Evolutionary conservation across 2,888 invertebrate genomes (phyloP).

Genomic region (Apoderus coryli): DNA sequence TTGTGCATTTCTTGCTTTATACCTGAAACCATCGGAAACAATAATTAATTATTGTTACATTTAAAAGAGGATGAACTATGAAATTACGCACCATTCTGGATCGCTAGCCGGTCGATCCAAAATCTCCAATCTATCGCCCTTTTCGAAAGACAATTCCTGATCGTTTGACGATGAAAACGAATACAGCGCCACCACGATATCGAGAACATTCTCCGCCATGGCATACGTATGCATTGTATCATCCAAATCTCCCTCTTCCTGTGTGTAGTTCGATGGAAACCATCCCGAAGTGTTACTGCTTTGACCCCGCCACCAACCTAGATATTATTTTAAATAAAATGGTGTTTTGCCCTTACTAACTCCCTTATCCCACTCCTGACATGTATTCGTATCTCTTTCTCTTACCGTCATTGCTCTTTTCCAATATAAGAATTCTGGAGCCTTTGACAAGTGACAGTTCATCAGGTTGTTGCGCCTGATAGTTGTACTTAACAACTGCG

Average conservation of each 20-base stretch:
- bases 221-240: constrained; percentile 84
- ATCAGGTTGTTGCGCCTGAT: constrained; percentile 89
- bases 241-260: constrained; percentile 75
- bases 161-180: constrained; percentile 88
- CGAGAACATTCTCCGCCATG: constrained; percentile 89
- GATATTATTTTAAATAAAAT: constrained; percentile 12
- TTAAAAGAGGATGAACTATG: background rate
- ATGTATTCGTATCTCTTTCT: too few relatives aligned
- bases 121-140: constrained; percentile 91
- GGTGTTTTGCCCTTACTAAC: too few relatives aligned
- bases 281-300: constrained; percentile 58
- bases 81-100: constrained; percentile 73
- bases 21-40: constrained; percentile 34
- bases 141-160: constrained; percentile 92
- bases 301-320: constrained; percentile 93
- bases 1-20: constrained; percentile 83
- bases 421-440: constrained; percentile 84
- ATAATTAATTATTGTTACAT: background rate
- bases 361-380: too few relatives aligned
- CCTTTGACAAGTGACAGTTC: constrained; percentile 92
- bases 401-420: constrained; percentile 87
- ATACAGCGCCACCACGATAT: constrained; percentile 90
- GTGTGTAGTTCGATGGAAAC: constrained; percentile 99
- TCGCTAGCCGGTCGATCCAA: constrained; percentile 92
- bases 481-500: constrained; percentile 91